phyloP scores from a whole-genome alignment of 1,140 invertebrate genomes.

The Orussus abietinus region DNA sequence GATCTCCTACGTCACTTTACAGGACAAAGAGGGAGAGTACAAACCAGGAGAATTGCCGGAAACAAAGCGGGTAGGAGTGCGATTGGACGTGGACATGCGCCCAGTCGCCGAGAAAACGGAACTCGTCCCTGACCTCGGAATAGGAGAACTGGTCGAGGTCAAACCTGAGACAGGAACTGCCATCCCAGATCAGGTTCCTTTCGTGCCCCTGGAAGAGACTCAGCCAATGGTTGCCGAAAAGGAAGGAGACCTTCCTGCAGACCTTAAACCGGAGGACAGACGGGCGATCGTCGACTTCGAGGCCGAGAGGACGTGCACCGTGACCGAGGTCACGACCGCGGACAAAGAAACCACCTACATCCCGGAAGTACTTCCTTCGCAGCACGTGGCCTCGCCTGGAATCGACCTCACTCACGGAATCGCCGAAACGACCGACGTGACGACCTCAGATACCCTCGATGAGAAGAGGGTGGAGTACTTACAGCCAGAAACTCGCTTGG shows the following conservation, averaged over 20 bases:
- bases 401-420: constrained; percentile 26
- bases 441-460: constrained; percentile 20
- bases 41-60: constrained; percentile 33
- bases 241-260: constrained; percentile 39
- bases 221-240: constrained; percentile 41
- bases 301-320: constrained; percentile 30
- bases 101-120: constrained; percentile 43
- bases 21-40: constrained; percentile 54
- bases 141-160: constrained; percentile 24
- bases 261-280: constrained; percentile 35
- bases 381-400: constrained; percentile 22
- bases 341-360: constrained; percentile 40
- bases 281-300: constrained; percentile 38
- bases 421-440: constrained; percentile 25
- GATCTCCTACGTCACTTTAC: constrained; percentile 38
- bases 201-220: constrained; percentile 22
- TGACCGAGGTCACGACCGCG: constrained; percentile 32
- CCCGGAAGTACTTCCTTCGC: constrained; percentile 19
- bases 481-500: constrained; percentile 27
- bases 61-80: constrained; percentile 34
- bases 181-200: constrained; percentile 24
- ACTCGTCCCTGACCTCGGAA: constrained; percentile 29
- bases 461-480: constrained; percentile 19
- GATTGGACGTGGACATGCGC: constrained; percentile 27
- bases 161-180: constrained; percentile 20